Evolutionary conservation across 2,888 invertebrate genomes (phyloP).

Genomic region (Latrodectus elegans): DNA sequence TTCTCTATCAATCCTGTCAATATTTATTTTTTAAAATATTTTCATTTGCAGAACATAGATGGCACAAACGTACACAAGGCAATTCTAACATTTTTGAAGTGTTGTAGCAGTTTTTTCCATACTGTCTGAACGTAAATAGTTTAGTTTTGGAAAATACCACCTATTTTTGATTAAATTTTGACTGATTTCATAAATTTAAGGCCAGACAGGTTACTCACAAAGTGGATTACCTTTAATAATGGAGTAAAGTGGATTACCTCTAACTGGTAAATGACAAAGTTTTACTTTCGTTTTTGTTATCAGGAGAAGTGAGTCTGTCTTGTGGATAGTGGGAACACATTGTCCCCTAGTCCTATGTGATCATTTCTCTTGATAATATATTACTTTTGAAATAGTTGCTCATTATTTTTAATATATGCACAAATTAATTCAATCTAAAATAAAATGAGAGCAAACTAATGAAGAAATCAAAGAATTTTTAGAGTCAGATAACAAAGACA

Average conservation of each 20-base stretch:
- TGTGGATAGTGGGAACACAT: neutral
- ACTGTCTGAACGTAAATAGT: neutral
- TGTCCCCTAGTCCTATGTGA: conserved; percentile 6
- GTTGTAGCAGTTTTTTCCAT: neutral
- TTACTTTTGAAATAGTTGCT: no score
- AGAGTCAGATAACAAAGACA: no score
- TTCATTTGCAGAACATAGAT: neutral
- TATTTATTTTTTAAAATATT: neutral
- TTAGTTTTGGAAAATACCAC: neutral
- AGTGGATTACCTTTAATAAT: neutral
- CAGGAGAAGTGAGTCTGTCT: neutral
- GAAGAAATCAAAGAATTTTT: no score
- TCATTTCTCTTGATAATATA: neutral
- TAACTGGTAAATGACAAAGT: neutral
- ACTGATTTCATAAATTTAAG: neutral
- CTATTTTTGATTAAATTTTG: neutral
- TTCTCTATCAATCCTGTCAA: neutral
- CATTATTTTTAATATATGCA: no score
- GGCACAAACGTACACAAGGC: neutral
- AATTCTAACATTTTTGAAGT: neutral
- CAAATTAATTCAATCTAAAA: no score
- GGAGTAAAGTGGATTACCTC: neutral
- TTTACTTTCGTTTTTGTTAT: no score
- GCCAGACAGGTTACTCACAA: neutral
- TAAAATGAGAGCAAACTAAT: no score